These are phyloP conservation scores for Oreochromis mossambicus DNA, from an alignment of 2,797 vertebrate genomes.

Conservation along the genomic window DNA sequence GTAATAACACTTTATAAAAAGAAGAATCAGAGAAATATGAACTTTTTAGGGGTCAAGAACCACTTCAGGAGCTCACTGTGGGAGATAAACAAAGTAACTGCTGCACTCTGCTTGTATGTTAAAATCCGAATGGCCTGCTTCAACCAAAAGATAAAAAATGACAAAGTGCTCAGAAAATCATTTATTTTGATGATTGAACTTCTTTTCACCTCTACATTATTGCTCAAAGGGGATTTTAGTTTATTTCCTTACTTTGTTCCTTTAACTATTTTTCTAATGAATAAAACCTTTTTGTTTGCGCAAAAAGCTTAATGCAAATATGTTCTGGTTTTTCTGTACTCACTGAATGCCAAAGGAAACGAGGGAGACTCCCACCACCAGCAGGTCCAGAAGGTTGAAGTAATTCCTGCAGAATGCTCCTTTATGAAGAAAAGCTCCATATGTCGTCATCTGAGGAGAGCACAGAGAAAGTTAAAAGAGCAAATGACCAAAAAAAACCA, in stretches of 20 bases:
- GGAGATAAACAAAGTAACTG: background rate
- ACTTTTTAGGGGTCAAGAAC: background rate
- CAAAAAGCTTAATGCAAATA: background rate
- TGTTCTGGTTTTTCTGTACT: conserved; percentile 63
- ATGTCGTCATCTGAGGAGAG: conserved; percentile 92
- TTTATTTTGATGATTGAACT: background rate
- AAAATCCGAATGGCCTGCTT: background rate
- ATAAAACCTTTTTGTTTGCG: background rate
- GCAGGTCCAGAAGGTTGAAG: conserved; percentile 96
- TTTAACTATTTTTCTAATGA: background rate
- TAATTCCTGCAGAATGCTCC: conserved; percentile 99
- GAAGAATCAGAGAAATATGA: background rate
- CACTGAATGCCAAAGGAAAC: conserved; percentile 98
- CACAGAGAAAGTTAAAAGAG: conserved; percentile 26
- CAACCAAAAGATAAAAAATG: background rate
- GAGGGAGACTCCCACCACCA: conserved; percentile 96
- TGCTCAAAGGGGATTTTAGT: background rate
- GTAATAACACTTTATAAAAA: background rate
- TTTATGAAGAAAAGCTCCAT: conserved; percentile 97
- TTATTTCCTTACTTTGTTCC: background rate
- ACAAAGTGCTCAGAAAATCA: background rate
- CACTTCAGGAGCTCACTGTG: background rate
- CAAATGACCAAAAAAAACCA: background rate
- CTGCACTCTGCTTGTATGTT: background rate
- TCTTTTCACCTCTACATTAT: background rate